Conservation (phyloP, 2,113 vertebrate species). For the Rafetus swinhoei region DNA sequence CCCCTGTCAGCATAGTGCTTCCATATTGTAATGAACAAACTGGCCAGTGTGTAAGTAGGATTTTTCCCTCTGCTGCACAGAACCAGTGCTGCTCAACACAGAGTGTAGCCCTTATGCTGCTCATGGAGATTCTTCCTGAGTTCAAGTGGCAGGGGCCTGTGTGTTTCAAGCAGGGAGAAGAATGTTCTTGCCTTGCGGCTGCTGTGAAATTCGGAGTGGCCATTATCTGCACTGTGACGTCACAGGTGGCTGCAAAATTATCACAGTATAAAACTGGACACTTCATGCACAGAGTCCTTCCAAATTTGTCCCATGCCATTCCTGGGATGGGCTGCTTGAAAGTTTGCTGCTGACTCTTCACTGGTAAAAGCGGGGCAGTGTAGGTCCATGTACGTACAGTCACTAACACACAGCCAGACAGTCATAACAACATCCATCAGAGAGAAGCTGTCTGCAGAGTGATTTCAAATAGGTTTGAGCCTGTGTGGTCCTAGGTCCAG, state of each 20-base stretch:
- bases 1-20: background rate
- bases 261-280: background rate
- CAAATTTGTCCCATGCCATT: background rate
- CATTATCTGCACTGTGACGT: background rate
- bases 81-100: background rate
- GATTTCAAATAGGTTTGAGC: conserved; percentile 34
- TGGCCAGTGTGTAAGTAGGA: background rate
- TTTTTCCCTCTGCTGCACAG: background rate
- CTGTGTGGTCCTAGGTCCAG: conserved; percentile 57
- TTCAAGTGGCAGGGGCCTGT: background rate
- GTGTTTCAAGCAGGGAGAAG: background rate
- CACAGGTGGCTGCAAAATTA: background rate
- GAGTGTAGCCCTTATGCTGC: background rate
- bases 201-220: background rate
- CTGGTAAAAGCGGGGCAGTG: fast-evolving
- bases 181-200: background rate
- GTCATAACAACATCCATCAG: conserved; percentile 46
- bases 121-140: background rate
- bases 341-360: background rate
- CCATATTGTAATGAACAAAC: background rate
- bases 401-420: conserved; percentile 47
- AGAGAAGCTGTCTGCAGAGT: conserved; percentile 47
- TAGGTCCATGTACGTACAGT: background rate
- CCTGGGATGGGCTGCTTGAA: background rate
- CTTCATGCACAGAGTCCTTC: background rate